Percentiles rank a stretch among this genome's conserved stretches.
Conservation (phyloP, 1,140 invertebrate species). For the Drosophila lini region DNA sequence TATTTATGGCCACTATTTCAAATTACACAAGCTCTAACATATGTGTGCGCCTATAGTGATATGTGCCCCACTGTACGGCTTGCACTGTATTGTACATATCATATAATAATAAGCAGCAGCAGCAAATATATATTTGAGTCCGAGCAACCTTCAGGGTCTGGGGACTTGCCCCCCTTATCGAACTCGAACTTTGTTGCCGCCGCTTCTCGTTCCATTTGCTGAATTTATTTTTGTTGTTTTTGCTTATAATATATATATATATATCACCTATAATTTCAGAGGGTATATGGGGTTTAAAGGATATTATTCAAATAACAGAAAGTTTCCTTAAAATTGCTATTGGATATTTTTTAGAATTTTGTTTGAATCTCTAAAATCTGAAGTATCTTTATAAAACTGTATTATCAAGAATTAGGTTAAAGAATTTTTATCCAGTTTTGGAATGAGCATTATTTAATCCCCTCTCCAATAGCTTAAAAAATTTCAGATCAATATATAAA, state of each 20-base stretch:
- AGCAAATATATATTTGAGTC: conserved; percentile 32
- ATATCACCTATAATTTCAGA: not conserved
- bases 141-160: conserved; percentile 44
- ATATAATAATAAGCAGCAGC: conserved; percentile 27
- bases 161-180: conserved; percentile 49
- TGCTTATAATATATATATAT: not conserved
- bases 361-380: not conserved
- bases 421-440: too few relatives aligned
- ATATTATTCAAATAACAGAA: not conserved
- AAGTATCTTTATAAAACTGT: not conserved
- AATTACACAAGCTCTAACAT: conserved; percentile 35
- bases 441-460: not conserved
- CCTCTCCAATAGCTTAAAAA: not conserved
- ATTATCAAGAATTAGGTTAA: not conserved
- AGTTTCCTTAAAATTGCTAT: too few relatives aligned
- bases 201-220: conserved; percentile 14
- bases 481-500: not conserved
- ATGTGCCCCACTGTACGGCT: conserved; percentile 18
- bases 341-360: not conserved
- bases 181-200: conserved; percentile 34
- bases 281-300: conserved; percentile 3
- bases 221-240: conserved; percentile 11
- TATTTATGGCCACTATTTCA: conserved; percentile 49
- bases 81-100: conserved; percentile 29
- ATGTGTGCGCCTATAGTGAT: conserved; percentile 27